phyloP scores from a whole-genome alignment of 2,113 vertebrate genomes.

The Phylloscopus trochiloides region DNA sequence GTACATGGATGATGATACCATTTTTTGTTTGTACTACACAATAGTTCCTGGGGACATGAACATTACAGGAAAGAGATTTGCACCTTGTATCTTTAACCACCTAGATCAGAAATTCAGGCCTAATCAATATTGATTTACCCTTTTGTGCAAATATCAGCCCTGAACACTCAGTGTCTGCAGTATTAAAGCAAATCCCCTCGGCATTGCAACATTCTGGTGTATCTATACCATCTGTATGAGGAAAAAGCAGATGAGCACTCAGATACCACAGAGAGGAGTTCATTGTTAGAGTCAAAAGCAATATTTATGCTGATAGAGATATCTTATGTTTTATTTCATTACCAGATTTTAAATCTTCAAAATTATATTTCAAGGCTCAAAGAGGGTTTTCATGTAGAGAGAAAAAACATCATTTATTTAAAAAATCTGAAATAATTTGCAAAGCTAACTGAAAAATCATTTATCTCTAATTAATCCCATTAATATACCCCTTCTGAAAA shows the following conservation, averaged over 20 bases:
- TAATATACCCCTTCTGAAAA: neutral
- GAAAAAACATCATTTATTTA: neutral
- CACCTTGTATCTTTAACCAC: rapidly evolving
- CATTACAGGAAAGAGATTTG: neutral
- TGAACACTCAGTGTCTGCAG: neutral
- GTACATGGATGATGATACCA: neutral
- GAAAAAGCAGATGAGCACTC: neutral
- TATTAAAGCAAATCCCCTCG: neutral
- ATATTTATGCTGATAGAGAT: neutral
- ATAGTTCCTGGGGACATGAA: neutral
- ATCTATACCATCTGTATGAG: neutral
- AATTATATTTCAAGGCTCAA: neutral
- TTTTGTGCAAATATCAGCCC: neutral
- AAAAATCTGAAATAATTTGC: conserved; percentile 23
- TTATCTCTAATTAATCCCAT: conserved; percentile 28
- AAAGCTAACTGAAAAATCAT: neutral
- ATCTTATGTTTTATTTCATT: neutral
- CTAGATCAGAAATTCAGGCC: neutral
- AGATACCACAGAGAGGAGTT: neutral
- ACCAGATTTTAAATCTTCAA: neutral
- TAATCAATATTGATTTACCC: neutral
- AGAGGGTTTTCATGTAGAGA: neutral
- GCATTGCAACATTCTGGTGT: neutral
- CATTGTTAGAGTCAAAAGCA: neutral
- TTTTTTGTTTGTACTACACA: neutral